Evolutionary conservation across 2,888 invertebrate genomes (phyloP), one percentile per base, ranked within the genome.

Genomic region (Drosophila tanythrix): DNA sequence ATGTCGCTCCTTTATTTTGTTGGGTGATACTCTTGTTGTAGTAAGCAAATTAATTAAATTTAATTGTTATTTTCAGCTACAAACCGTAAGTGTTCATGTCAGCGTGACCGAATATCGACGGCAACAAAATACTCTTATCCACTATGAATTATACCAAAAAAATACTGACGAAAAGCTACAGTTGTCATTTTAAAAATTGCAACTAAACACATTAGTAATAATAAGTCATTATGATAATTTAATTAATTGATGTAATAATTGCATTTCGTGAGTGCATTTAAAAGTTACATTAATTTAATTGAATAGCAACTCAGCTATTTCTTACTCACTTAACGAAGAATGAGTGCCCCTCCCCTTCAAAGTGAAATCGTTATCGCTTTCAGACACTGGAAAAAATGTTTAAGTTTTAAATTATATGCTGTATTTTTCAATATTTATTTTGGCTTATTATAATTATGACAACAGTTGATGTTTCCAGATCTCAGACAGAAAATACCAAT

Each of bases 1-100:
- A 65, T 73, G 69, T 74, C 80, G 83, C 79, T 88, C 75, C 77
- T 81, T 73, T 75, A 82, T 76, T 70, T 81, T 79, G 71, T 60
- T 63, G 69, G 66, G 59, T 74, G 76, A 79, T 81, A 62, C 70
- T 71, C 60, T 58, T 64, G 64, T 76, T 71, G 61, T 70, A 29
- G 57, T 62, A 78, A 83, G 72, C 79, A 75, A 74, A 69, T 70
- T 71, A 58, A 76, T 64, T 68, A 61, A 33, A 70, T 53, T 65
- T 65, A 70, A 57, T 83, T 74, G 66, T 74, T 72, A 63, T 82
- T 74, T 83, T 76, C 76, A 71, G 68, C 84, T 87, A 88, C 87
- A 88, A 88, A 88, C 87, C 87, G 89, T 88, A 90, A 56, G 89
- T 88, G 87, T 77, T 88, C 87, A 88, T 88, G 68, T 68, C 66